Evolutionary conservation across 2,888 invertebrate species (phyloP).

Genomic region (Stegophylla sp.): DNA sequence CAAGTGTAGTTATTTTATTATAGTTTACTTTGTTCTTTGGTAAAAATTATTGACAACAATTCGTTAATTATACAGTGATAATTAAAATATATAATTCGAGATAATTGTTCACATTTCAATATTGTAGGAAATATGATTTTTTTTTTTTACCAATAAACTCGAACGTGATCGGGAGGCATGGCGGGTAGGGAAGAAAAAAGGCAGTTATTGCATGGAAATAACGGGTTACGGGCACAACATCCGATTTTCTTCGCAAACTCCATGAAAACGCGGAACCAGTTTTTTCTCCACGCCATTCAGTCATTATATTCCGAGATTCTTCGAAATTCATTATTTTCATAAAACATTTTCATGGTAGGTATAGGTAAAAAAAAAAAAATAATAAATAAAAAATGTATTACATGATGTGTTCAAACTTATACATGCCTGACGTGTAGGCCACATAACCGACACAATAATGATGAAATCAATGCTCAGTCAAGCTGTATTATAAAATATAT

Average conservation of each 20-base stretch:
- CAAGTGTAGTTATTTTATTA: too few relatives aligned
- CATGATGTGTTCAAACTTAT: not conserved
- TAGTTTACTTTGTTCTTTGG: too few relatives aligned
- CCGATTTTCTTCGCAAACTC: constrained; percentile 58
- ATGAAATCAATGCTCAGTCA: constrained; percentile 8
- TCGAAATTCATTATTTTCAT: constrained; percentile 45
- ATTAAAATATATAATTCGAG: not conserved
- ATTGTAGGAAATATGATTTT: not conserved
- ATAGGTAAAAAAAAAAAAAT: not conserved
- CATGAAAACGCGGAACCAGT: constrained; percentile 53
- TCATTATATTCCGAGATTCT: constrained; percentile 19
- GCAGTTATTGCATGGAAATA: constrained; percentile 32
- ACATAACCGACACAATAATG: constrained; percentile 46
- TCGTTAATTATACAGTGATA: too few relatives aligned
- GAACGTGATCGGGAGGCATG: constrained; percentile 3
- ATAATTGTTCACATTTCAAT: not conserved
- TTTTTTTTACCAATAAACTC: not conserved
- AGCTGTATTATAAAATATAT: not conserved
- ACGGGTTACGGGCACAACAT: constrained; percentile 58
- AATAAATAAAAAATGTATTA: constrained; percentile 14
- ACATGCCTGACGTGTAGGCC: constrained; percentile 49
- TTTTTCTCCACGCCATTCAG: constrained; percentile 52
- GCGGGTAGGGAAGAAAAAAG: constrained; percentile 12
- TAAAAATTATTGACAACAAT: too few relatives aligned
- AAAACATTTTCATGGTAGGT: constrained; percentile 39